These are phyloP conservation scores for Leucophenga varia DNA, from an alignment of 1,140 invertebrate species.

Conservation along the genomic window DNA sequence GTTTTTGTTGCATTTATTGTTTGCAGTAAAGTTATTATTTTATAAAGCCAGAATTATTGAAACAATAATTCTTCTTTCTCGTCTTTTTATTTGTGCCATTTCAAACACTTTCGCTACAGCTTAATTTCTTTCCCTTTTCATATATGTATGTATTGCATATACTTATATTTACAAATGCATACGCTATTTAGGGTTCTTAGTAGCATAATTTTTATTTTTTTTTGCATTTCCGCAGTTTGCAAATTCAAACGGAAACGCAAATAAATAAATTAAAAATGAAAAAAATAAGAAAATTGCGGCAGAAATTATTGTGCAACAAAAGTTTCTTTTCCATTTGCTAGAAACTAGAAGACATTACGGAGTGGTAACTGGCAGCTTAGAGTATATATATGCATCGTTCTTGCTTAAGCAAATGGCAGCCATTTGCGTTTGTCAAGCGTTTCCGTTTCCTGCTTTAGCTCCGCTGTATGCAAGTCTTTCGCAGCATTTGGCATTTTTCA, in stretches of 20 bases:
- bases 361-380: too few relatives aligned
- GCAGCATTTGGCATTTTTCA: too few relatives aligned
- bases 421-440: conserved; percentile 35
- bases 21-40: conserved; percentile 53
- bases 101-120: too few relatives aligned
- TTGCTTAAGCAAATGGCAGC: conserved; percentile 51
- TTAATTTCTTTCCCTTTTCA: too few relatives aligned
- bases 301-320: too few relatives aligned
- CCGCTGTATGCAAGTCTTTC: too few relatives aligned
- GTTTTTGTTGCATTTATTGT: too few relatives aligned
- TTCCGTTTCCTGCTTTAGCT: too few relatives aligned
- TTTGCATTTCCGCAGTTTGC: conserved; percentile 30
- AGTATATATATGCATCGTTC: conserved; percentile 47
- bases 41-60: conserved; percentile 55
- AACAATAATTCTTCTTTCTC: conserved; percentile 36
- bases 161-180: conserved; percentile 18
- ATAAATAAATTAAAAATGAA: conserved; percentile 44
- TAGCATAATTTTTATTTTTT: conserved; percentile 41
- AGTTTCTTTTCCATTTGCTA: too few relatives aligned
- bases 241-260: conserved; percentile 30
- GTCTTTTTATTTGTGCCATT: too few relatives aligned
- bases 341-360: too few relatives aligned
- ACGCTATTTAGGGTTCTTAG: conserved; percentile 49
- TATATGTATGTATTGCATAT: too few relatives aligned
- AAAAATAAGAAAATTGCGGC: conserved; percentile 20